Evolutionary conservation across 2,113 vertebrate genomes (phyloP), one percentile per base, ranked within the genome.

Genomic region (Brienomyrus brachyistius): DNA sequence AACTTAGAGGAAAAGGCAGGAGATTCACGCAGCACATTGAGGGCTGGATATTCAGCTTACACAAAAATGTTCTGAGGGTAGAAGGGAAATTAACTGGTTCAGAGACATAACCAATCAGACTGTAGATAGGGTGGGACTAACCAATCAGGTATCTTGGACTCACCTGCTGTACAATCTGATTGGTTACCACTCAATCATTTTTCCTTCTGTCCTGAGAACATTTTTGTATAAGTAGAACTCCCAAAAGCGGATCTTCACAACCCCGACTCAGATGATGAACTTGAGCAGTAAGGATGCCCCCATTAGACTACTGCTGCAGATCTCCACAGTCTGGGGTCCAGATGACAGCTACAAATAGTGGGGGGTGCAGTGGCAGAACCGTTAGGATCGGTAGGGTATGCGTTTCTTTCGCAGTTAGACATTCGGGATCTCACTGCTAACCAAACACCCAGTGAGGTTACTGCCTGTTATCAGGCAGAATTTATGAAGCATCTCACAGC

Each of bases 321-420:
- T n/a, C 4, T 2, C 8, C 43, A 10, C 10, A 47, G 83, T 27
- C 21, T 77, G 27, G 74, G 35, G 74, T 85, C 51, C 31, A 40
- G 85, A 54, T 54, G 51, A 87, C 23, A 86, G 45, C 84, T 31
- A n/a, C 51, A 77, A 43, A n/a, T 19, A 3, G 40, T 3, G 21
- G 43, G 80, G 45, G 82, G 80, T 1, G 40, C 40, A 15, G 11
- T 19, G 45, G 17, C 2, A 5, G 35, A 45, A 48, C 43, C 0
- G 8, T 23, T 48, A 19, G 13, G 31, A 93, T 88, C 92, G 77
- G 83, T 90, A 91, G 92, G 86, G 3, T 90, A 91, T 56, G 86
- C 89, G 77, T 91, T 93, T 66, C 91, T 21, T 50, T 47, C 48
- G 66, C 89, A 48, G 89, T 88, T 77, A 88, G 91, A 85, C 43